Conservation (phyloP, 2,888 invertebrate genomes). For the Caenorhabditis japonica region DNA sequence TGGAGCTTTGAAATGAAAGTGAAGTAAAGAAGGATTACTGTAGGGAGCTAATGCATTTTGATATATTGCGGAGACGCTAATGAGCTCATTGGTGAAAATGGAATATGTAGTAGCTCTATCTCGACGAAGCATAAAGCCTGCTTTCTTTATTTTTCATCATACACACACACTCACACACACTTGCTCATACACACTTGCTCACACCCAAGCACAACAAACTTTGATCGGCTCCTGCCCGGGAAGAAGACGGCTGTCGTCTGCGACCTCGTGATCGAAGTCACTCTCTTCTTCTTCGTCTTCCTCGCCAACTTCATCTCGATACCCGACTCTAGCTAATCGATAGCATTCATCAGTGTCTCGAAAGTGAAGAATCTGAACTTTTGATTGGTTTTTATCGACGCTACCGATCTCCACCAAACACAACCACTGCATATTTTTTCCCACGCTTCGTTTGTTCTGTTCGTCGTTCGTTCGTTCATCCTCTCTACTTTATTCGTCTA, state of each 20-base stretch:
- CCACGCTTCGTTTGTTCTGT: too few relatives aligned
- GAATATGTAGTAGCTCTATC: too few relatives aligned
- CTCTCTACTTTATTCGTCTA: too few relatives aligned
- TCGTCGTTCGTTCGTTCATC: too few relatives aligned
- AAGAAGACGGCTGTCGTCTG: slow-evolving; percentile 53
- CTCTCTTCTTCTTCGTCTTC: slow-evolving; percentile 30
- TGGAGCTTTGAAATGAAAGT: too few relatives aligned
- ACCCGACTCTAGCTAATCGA: slow-evolving; percentile 26
- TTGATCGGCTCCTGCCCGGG: slow-evolving; percentile 30
- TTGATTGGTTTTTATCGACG: neutral
- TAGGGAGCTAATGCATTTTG: too few relatives aligned
- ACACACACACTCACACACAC: slow-evolving; percentile 32
- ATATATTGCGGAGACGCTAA: too few relatives aligned
- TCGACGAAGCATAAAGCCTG: too few relatives aligned
- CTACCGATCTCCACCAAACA: neutral
- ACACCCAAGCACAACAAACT: slow-evolving; percentile 33
- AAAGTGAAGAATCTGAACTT: neutral
- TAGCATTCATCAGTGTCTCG: slow-evolving; percentile 27
- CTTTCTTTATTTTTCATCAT: slow-evolving; percentile 9
- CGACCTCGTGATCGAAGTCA: slow-evolving; percentile 34
- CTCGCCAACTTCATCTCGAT: slow-evolving; percentile 17
- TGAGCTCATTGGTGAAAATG: too few relatives aligned
- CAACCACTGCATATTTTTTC: too few relatives aligned
- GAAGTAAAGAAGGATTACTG: too few relatives aligned
- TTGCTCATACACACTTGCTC: slow-evolving; percentile 13